Evolutionary conservation across 2,113 vertebrate genomes (phyloP), one percentile per base, ranked within the genome.

Genomic region (Coptodon bakossiorum): DNA sequence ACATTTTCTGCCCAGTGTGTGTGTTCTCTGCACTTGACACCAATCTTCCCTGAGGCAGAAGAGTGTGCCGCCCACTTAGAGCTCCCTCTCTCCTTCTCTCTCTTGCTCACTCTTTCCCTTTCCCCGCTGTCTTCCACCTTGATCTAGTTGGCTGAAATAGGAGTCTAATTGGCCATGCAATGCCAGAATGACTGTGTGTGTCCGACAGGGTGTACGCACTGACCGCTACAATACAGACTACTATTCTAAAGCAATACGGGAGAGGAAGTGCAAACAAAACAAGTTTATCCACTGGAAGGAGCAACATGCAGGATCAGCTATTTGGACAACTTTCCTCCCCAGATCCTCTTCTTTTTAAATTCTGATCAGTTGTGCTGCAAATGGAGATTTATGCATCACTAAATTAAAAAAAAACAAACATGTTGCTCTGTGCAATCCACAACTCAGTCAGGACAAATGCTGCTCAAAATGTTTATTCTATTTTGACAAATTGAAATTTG

Each of bases 21-120:
- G 92, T 91, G 91, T 66, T 48, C 88, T 86, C 88, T 88, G 81
- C 88, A 90, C 91, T 93, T 94, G 93, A 94, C 92, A 94, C 92
- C 92, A 92, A 90, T 94, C 90, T 94, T 85, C 90, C 94, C 94
- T 1, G 88, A 94, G 92, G 94, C 91, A 83, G 91, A 82, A 92
- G 87, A 84, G 85, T 88, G 91, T 88, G 93, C 90, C 92, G 83
- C 92, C 93, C 91, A 94, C 94, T 93, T 91, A 91, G 90, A 89
- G 66, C 80, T 52, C 71, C 31, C 84, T 90, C 84, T 36, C 68
- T 56, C 80, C 40, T 45, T 59, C 34, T 22, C 38, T 66, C 80
- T 40, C 45, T 61, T 29, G 27, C 81, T 86, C 83, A 5, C 71
- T 50, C 84, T 27, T 16, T 19, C 61, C 83, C 76, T 31, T 76